Evolutionary conservation across 2,113 vertebrate genomes (phyloP).

Genomic region (Amphiprion ocellaris): DNA sequence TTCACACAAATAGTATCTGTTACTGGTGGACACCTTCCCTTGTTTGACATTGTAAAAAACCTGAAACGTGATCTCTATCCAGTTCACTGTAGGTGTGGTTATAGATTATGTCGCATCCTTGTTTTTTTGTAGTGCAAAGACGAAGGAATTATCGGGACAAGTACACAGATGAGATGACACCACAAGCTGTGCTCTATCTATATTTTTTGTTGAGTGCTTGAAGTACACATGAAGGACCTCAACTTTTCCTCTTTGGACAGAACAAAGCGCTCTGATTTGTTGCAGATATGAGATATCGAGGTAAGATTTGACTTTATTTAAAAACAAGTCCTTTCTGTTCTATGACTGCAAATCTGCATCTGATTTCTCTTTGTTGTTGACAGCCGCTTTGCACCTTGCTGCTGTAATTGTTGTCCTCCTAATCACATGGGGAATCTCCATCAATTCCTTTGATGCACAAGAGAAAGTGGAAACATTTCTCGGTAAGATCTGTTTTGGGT

Average conservation of each 20-base stretch:
- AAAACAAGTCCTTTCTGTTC: not conserved
- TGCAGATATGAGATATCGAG: slow-evolving; percentile 62
- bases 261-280: not conserved
- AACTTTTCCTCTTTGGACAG: not conserved
- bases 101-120: slow-evolving; percentile 42
- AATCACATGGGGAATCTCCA: slow-evolving; percentile 47
- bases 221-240: slow-evolving; percentile 28
- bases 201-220: slow-evolving; percentile 3
- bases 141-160: not conserved
- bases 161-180: slow-evolving; percentile 30
- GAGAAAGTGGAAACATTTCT: slow-evolving; percentile 10
- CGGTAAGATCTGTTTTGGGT: slow-evolving; percentile 39
- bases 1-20: slow-evolving; percentile 26
- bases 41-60: slow-evolving; percentile 1
- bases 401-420: slow-evolving; percentile 44
- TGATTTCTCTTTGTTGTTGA: slow-evolving; percentile 3
- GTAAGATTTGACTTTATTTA: slow-evolving; percentile 58
- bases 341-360: not conserved
- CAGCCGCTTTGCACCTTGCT: slow-evolving; percentile 38
- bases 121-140: not conserved
- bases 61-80: slow-evolving; percentile 50
- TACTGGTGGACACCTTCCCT: slow-evolving; percentile 3
- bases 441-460: slow-evolving; percentile 5
- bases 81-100: slow-evolving; percentile 36
- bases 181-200: slow-evolving; percentile 7